Evolutionary conservation across 1,140 invertebrate species (phyloP), one percentile per base, ranked within the genome.

Genomic region (Papilio aristodemus): DNA sequence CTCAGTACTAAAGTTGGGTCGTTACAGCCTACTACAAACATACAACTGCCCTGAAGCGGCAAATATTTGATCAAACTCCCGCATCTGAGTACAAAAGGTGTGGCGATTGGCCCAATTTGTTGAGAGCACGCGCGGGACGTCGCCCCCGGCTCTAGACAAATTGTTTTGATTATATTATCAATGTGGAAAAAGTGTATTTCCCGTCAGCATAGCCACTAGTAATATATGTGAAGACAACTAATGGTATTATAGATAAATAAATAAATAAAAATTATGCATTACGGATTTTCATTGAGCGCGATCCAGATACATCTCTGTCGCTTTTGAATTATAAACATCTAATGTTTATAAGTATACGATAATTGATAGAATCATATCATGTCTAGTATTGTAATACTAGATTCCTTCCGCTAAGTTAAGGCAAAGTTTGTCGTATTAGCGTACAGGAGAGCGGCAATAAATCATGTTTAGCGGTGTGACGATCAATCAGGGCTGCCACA

Each of bases 401-500:
- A 64, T 39, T 50, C 25, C 41, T 36, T 66, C 63, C 63, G 63
- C 25, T 66, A 43, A 66, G 41, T 66, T 36, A 9, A 66, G 25
- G 25, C 41, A 27, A 46, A 66, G 63, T 66, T 66, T 50, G 63
- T 66, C 39, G 41, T 66, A 66, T 66, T 66, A 22, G 8, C 17
- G 19, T 64, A 11, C 19, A 22, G 7, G 27, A 17, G 27, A 41
- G 17, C 64, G 50, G 71, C 69, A 67, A 83, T 83, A 74, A 74
- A 74, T 83, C 80, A 83, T 83, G 81, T 83, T 83, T 83, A 80
- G 73, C 73, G 66, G 63, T 25, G 59, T 54, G 22, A 43, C 71
- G 77, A 83, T 83, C 80, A 78, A 81, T 83, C 81, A 80, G 71
- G 19, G 14, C 66, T 69, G 79, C 74, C 77, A 70, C 57, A 73